phyloP scores from a whole-genome alignment of 1,140 invertebrate species.

The Aphelenchoides avenae region DNA sequence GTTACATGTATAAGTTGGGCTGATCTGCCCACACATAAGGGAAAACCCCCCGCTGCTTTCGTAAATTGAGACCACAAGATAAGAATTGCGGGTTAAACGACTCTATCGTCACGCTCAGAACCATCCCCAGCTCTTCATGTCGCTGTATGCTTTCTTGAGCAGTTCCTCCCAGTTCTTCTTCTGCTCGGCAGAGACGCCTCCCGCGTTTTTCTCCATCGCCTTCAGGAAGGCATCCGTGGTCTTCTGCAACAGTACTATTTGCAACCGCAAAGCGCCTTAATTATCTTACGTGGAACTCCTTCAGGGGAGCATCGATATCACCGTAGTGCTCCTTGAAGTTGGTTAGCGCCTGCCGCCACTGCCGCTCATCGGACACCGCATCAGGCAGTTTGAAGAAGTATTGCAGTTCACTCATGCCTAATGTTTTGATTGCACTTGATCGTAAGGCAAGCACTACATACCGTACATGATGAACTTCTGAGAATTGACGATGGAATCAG shows the following conservation, averaged over 20 bases:
- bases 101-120: slow-evolving; percentile 23
- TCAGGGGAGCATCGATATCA: slow-evolving; percentile 38
- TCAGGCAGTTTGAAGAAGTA: slow-evolving; percentile 42
- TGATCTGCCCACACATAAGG: too few relatives aligned
- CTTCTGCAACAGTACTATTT: slow-evolving; percentile 36
- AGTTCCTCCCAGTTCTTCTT: slow-evolving; percentile 53
- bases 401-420: slow-evolving; percentile 20
- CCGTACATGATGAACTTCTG: slow-evolving; percentile 49
- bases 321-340: slow-evolving; percentile 52
- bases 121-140: slow-evolving; percentile 52
- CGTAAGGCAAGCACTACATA: slow-evolving; percentile 1
- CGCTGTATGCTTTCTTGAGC: slow-evolving; percentile 41
- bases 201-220: slow-evolving; percentile 45
- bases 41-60: too few relatives aligned
- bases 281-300: slow-evolving; percentile 43
- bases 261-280: slow-evolving; percentile 3
- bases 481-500: slow-evolving; percentile 31
- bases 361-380: slow-evolving; percentile 35
- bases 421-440: neutral
- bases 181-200: slow-evolving; percentile 45
- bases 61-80: too few relatives aligned
- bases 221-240: slow-evolving; percentile 44
- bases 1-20: too few relatives aligned
- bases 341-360: slow-evolving; percentile 42
- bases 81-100: too few relatives aligned